Evolutionary conservation across 1,140 invertebrate species (phyloP).

Genomic region (Pseudomyrmex cubaensis): DNA sequence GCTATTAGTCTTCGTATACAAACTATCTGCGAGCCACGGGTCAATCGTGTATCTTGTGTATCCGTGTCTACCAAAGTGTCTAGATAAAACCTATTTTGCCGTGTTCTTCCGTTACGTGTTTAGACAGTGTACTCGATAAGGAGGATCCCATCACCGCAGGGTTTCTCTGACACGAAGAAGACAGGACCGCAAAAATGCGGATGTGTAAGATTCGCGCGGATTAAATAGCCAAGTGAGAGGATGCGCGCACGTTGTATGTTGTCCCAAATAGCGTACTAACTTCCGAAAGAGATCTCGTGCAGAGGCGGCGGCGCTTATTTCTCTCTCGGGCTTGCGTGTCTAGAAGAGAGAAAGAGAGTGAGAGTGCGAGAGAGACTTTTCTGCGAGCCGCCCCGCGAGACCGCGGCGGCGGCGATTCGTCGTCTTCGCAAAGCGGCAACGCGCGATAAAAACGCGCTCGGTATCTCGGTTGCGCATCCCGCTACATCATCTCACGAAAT

Average conservation of each 20-base stretch:
- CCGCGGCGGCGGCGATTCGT: not conserved
- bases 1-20: no score
- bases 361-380: not conserved
- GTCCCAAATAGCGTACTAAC: conserved; percentile 33
- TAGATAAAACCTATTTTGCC: conserved; percentile 32
- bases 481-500: conserved; percentile 18
- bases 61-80: conserved; percentile 12
- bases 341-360: not conserved
- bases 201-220: not conserved
- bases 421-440: not conserved
- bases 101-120: not conserved
- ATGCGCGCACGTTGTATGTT: not conserved
- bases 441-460: conserved; percentile 26
- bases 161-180: not conserved
- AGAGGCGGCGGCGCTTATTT: not conserved
- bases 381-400: no score
- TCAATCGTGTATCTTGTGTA: not conserved
- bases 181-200: conserved; percentile 23
- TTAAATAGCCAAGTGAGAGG: not conserved
- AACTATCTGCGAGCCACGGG: no score
- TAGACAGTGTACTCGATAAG: conserved; percentile 18
- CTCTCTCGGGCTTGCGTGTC: conserved; percentile 19
- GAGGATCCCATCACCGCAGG: not conserved
- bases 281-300: conserved; percentile 3
- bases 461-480: conserved; percentile 16